A percentile compares a stretch with the other conserved stretches of the same genome.
These are phyloP conservation scores for Lerema accius DNA, from an alignment of 1,140 invertebrate genomes.

Conservation along the genomic window DNA sequence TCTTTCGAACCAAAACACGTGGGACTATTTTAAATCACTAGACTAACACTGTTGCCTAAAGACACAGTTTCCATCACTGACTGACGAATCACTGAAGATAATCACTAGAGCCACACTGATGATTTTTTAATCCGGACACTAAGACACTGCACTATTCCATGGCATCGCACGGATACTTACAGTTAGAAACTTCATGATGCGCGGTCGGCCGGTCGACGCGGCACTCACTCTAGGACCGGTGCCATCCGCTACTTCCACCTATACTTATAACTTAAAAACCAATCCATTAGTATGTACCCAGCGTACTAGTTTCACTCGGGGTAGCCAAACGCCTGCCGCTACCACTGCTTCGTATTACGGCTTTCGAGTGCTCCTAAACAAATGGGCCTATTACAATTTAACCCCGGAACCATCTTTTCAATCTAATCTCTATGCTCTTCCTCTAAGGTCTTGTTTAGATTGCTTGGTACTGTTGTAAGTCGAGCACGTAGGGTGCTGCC, in stretches of 20 bases:
- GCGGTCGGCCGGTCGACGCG: slow-evolving; percentile 60
- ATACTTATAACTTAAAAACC: slow-evolving; percentile 77
- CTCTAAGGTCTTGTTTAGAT: slow-evolving; percentile 39
- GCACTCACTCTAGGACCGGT: slow-evolving; percentile 54
- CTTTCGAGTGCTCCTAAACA: slow-evolving; percentile 65
- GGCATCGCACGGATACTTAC: slow-evolving; percentile 63
- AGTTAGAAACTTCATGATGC: slow-evolving; percentile 56
- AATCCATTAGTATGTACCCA: slow-evolving; percentile 68
- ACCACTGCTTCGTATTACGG: slow-evolving; percentile 52
- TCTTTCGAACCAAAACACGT: too few species aligned
- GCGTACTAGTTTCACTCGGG: slow-evolving; percentile 68
- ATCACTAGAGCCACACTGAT: slow-evolving; percentile 26
- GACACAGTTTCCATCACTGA: too few species aligned
- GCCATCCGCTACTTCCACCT: slow-evolving; percentile 45
- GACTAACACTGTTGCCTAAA: background rate
- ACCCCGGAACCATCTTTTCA: slow-evolving; percentile 34
- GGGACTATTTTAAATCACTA: too few species aligned
- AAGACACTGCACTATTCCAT: slow-evolving; percentile 37
- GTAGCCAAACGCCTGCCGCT: slow-evolving; percentile 54
- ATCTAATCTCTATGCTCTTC: slow-evolving; percentile 38
- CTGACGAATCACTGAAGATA: background rate
- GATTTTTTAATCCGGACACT: slow-evolving; percentile 37
- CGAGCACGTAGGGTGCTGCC: slow-evolving; percentile 59
- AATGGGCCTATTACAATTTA: slow-evolving; percentile 47
- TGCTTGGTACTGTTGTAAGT: slow-evolving; percentile 9